These are phyloP conservation scores for Psammodynastes pulverulentus DNA, from an alignment of 2,113 vertebrate species.

Conservation along the genomic window DNA sequence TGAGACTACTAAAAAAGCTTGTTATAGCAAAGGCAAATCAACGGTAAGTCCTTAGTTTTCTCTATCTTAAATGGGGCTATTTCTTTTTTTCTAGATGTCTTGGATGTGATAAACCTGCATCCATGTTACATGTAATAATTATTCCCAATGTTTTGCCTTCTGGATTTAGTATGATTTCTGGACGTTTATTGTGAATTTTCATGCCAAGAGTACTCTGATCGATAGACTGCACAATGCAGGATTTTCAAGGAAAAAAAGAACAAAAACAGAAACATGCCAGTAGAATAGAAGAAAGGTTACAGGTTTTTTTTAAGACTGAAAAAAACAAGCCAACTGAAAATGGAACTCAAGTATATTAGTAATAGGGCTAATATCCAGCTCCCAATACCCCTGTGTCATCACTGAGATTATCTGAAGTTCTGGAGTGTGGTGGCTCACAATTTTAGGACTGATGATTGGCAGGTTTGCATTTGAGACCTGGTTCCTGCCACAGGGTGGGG, in stretches of 20 bases:
- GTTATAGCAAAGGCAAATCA: slow-evolving; percentile 95
- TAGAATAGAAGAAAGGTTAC: neutral
- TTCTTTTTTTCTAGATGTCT: neutral
- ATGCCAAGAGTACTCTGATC: neutral
- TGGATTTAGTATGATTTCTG: neutral
- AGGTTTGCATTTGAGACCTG: neutral
- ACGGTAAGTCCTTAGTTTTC: slow-evolving; percentile 75
- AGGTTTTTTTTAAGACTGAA: neutral
- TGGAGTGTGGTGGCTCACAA: neutral
- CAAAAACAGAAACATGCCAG: neutral
- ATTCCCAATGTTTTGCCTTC: neutral
- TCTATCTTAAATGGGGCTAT: neutral
- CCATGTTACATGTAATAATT: neutral
- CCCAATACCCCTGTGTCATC: neutral
- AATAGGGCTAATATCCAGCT: neutral
- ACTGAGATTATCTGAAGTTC: neutral
- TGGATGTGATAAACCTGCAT: neutral
- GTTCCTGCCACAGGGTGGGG: neutral
- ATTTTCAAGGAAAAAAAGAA: neutral
- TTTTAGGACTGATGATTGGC: neutral
- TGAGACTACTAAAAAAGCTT: slow-evolving; percentile 89
- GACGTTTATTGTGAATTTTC: neutral
- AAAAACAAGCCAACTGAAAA: neutral
- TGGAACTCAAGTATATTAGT: neutral
- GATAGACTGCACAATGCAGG: neutral